Evolutionary conservation across 2,113 vertebrate species (phyloP), one percentile per base, ranked within the genome.

Genomic region (Marmota monax): DNA sequence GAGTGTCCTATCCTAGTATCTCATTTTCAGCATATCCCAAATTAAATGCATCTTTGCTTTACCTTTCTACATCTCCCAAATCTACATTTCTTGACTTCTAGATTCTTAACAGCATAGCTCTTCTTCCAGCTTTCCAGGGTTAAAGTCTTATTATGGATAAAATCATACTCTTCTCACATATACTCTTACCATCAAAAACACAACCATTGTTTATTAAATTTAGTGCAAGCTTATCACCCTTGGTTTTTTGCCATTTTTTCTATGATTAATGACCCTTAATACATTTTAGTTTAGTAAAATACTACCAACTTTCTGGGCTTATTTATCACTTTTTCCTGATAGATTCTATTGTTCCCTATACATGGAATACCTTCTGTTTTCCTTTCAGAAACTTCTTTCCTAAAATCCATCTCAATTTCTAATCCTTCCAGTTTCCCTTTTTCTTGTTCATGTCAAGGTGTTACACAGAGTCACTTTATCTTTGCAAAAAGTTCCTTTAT

Each of bases 281-380:
- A 0, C 18, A 67, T 23, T 96, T 94, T 84, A 69, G n/a, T 94
- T 87, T 77, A 83, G 27, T 91, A 39, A 56, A 94, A 22, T 39
- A 14, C 12, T 10, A 65, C 56, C n/a, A 67, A 3, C 32, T 74
- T 88, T 80, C 32, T 23, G 18, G 51, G 37, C 18, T 20, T 76
- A 72, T 39, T 73, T 92, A 11, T 56, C 48, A 34, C 53, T 79
- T 77, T 29, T 94, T 89, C 74, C 77, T n/a, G 70, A 79, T 37
- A 88, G 34, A 88, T 79, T 45, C 34, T 56, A 7, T 29, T 86
- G 7, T 90, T 90, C 27, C 29, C 37, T 73, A 5, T 37, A 48
- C 23, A 1, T 42, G 27, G 3, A 48, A n/a, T 51, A 61, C 39
- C 51, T 90, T 94, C 12, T 84, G 18, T 61, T 84, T 73, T 27